Evolutionary conservation across 1,140 invertebrate genomes (phyloP).

Genomic region (Pectinophora gossypiella): DNA sequence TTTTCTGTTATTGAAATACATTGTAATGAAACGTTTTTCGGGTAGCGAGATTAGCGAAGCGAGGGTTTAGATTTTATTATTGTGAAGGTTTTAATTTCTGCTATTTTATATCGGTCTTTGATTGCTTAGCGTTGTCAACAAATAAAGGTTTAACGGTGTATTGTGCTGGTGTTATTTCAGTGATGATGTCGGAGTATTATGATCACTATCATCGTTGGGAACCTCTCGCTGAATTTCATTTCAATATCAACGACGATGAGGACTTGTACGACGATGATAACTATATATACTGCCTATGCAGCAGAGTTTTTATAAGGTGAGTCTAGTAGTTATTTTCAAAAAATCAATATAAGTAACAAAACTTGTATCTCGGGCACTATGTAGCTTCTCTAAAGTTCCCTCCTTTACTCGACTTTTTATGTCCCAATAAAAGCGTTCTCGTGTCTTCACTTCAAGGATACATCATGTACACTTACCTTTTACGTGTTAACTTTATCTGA

Average conservation of each 20-base stretch:
- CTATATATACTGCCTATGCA: conserved; percentile 68
- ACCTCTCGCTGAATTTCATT: conserved; percentile 69
- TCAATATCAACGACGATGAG: conserved; percentile 36
- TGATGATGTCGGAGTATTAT: conserved; percentile 59
- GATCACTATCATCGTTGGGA: conserved; percentile 68
- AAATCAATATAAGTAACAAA: neutral
- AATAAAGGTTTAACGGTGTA: neutral
- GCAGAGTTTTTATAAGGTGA: conserved; percentile 64
- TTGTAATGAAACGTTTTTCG: neutral
- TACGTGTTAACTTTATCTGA: too few relatives aligned
- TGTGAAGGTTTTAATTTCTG: neutral
- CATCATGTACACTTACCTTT: too few relatives aligned
- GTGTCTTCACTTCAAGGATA: too few relatives aligned
- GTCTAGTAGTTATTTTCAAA: conserved; percentile 1
- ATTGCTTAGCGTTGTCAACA: neutral
- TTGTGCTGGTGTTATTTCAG: conserved; percentile 11
- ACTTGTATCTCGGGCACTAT: too few relatives aligned
- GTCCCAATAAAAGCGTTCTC: too few relatives aligned
- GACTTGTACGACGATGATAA: conserved; percentile 50
- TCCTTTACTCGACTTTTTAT: too few relatives aligned
- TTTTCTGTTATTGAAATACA: conserved; percentile 1
- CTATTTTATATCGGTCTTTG: too few relatives aligned
- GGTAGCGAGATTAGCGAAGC: neutral
- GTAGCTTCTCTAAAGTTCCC: too few relatives aligned
- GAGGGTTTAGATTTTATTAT: neutral